Evolutionary conservation across 2,888 invertebrate species (phyloP).

Genomic region (Margaritifera margaritifera): DNA sequence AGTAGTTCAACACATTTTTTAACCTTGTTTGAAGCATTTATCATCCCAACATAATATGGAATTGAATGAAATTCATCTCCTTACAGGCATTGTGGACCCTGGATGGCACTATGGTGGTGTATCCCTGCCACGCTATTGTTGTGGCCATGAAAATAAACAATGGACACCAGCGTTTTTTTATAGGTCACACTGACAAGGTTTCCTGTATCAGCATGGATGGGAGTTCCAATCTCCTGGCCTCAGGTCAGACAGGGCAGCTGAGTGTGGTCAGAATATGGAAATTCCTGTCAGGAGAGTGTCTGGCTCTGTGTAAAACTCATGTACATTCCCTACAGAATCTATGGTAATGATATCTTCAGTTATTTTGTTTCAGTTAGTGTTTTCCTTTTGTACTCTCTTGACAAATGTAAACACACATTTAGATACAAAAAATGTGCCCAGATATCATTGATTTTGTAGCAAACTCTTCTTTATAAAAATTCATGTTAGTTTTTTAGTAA

Average conservation of each 20-base stretch:
- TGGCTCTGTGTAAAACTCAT: constrained; percentile 69
- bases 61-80: not conserved
- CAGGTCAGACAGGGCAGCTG: constrained; percentile 70
- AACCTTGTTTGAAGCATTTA: too few relatives aligned
- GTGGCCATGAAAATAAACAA: constrained; percentile 68
- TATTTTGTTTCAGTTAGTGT: too few relatives aligned
- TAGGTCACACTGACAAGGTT: constrained; percentile 72
- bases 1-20: too few relatives aligned
- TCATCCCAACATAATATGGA: too few relatives aligned
- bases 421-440: too few relatives aligned
- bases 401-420: too few relatives aligned
- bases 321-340: constrained; percentile 65
- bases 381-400: too few relatives aligned
- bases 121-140: constrained; percentile 71
- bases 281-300: constrained; percentile 65
- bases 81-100: constrained; percentile 67
- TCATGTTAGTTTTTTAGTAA: too few relatives aligned
- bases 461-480: too few relatives aligned
- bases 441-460: too few relatives aligned
- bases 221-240: constrained; percentile 64
- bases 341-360: constrained; percentile 40
- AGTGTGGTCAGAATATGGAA: constrained; percentile 71
- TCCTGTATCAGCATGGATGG: constrained; percentile 66
- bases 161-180: constrained; percentile 71
- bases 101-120: constrained; percentile 65